Percentiles rank a stretch among this genome's conserved stretches.
These are phyloP conservation scores for Frieseomelitta varia DNA, from an alignment of 1,140 invertebrate genomes.

Conservation along the genomic window DNA sequence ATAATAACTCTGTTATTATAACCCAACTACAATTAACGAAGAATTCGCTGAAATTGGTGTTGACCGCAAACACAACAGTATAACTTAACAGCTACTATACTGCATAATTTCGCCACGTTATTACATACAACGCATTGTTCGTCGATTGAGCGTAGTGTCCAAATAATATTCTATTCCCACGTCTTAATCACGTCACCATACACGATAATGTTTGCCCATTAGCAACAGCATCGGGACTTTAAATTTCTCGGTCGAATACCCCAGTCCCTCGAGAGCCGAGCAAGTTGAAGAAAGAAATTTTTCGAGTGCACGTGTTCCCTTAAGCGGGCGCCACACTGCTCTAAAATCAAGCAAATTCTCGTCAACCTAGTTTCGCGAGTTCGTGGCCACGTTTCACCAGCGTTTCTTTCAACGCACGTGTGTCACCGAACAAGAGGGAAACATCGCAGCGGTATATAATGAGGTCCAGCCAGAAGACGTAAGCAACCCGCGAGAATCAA, in stretches of 20 bases:
- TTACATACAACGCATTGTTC: neutral
- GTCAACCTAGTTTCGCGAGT: neutral
- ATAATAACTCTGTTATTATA: no score
- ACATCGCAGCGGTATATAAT: neutral
- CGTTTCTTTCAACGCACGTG: neutral
- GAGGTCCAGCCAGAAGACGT: neutral
- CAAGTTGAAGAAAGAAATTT: no score
- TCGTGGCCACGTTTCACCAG: neutral
- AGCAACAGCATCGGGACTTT: neutral
- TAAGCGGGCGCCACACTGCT: no score
- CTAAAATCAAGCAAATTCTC: no score
- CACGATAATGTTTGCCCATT: neutral
- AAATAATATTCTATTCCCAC: neutral
- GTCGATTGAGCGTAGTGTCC: neutral
- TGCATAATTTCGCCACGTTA: no score
- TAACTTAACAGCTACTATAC: no score
- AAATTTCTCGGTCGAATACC: no score
- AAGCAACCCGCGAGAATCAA: constrained; percentile 50
- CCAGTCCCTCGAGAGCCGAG: no score
- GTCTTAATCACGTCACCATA: neutral
- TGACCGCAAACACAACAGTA: no score
- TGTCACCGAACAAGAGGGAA: neutral
- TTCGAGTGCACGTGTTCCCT: no score
- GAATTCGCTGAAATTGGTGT: no score
- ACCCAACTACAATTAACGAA: no score